Evolutionary conservation across 2,113 vertebrate species (phyloP).

Genomic region (Brienomyrus brachyistius): DNA sequence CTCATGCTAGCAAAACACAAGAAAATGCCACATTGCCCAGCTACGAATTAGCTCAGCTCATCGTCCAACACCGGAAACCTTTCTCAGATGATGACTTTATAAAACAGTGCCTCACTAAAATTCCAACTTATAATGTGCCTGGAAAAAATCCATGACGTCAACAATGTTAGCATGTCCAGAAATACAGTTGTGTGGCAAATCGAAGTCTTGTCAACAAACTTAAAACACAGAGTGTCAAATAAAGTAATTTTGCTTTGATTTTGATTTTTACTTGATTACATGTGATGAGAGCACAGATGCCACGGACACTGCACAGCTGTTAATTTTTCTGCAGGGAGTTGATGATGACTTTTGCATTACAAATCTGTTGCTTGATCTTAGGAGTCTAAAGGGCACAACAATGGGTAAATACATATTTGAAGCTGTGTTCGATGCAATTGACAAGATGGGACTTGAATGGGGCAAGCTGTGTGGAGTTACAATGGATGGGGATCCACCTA

Average conservation of each 20-base stretch:
- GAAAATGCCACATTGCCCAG: no score
- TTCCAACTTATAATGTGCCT: no score
- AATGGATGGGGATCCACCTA: conserved; percentile 26
- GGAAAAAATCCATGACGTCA: no score
- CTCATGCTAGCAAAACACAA: no score
- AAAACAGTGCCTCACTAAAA: no score
- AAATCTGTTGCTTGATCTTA: conserved; percentile 20
- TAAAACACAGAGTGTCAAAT: no score
- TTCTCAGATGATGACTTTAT: no score
- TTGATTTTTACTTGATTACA: conserved; percentile 13
- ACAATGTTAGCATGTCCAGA: no score
- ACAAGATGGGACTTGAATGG: conserved; percentile 14
- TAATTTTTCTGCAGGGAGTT: conserved; percentile 5
- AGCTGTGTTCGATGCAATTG: conserved; percentile 8
- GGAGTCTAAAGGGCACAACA: conserved; percentile 22
- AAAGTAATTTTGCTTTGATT: neutral
- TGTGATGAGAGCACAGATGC: conserved; percentile 29
- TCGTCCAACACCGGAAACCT: no score
- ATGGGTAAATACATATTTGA: conserved; percentile 26
- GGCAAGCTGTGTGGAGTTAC: conserved; percentile 22
- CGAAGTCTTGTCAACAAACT: no score
- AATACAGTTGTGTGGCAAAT: no score
- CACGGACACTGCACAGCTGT: conserved; percentile 24
- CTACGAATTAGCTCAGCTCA: no score
- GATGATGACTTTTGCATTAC: conserved; percentile 19